phyloP scores from a whole-genome alignment of 1,140 invertebrate genomes.

The Delia radicum region DNA sequence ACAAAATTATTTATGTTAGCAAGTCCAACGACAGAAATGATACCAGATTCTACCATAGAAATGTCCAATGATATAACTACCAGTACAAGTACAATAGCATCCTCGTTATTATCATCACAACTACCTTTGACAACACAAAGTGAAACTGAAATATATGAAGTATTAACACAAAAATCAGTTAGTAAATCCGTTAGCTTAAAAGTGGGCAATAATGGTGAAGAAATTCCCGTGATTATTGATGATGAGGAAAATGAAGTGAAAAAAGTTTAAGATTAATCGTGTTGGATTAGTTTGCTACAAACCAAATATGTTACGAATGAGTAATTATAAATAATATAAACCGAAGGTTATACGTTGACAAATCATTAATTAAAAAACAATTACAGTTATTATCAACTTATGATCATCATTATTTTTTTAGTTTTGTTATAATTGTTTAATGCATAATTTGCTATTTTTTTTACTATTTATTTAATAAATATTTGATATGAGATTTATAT shows the following conservation, averaged over 20 bases:
- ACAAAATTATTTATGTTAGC: neutral
- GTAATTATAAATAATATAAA: neutral
- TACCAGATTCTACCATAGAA: neutral
- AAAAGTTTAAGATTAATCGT: neutral
- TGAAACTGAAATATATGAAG: conserved; percentile 36
- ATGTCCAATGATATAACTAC: neutral
- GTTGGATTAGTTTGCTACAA: neutral
- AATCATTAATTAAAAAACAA: no score
- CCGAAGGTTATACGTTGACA: no score
- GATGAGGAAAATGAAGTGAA: conserved; percentile 49
- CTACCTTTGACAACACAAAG: neutral
- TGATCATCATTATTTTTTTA: neutral
- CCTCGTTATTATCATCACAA: conserved; percentile 7
- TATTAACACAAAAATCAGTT: conserved; percentile 51
- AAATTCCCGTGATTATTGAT: conserved; percentile 48
- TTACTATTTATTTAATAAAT: neutral
- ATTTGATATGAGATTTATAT: neutral
- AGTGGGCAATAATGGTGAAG: conserved; percentile 47
- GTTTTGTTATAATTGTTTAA: neutral
- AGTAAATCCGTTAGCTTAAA: conserved; percentile 52
- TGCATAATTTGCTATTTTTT: neutral
- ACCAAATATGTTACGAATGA: neutral
- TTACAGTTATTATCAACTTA: no score
- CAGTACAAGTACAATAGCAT: conserved; percentile 4
- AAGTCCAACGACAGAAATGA: neutral